Conservation (phyloP, 2,797 vertebrate species). For the Chaetodon trifasciatus region DNA sequence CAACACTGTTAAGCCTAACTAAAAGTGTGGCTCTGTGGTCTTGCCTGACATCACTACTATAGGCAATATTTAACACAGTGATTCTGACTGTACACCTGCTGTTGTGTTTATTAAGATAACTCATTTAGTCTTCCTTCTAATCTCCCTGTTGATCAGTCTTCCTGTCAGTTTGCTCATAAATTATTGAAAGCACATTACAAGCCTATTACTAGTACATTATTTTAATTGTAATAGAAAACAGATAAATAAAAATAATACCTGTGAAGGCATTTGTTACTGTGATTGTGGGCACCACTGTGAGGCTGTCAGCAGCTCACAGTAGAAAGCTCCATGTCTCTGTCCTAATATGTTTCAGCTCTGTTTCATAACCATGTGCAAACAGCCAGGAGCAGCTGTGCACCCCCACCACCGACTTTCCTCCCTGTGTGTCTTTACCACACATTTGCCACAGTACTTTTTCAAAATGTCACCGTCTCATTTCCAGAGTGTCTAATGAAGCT, state of each 20-base stretch:
- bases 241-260: slow-evolving; percentile 21
- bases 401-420: not conserved
- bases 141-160: slow-evolving; percentile 17
- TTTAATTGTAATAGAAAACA: slow-evolving; percentile 6
- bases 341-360: slow-evolving; percentile 7
- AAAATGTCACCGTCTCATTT: slow-evolving; percentile 58
- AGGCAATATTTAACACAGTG: not conserved
- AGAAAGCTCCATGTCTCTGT: slow-evolving; percentile 10
- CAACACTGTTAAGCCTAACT: not conserved
- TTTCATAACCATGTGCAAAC: slow-evolving; percentile 56
- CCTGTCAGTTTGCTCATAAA: slow-evolving; percentile 12
- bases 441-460: slow-evolving; percentile 23
- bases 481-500: slow-evolving; percentile 32
- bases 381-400: slow-evolving; percentile 52
- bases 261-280: slow-evolving; percentile 26
- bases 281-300: slow-evolving; percentile 41
- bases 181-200: slow-evolving; percentile 18
- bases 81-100: not conserved
- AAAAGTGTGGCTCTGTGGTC: too few species aligned
- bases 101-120: slow-evolving; percentile 1
- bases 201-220: slow-evolving; percentile 9
- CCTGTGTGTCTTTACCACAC: slow-evolving; percentile 18
- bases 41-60: too few species aligned
- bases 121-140: slow-evolving; percentile 1
- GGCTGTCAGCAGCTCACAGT: slow-evolving; percentile 37